Evolutionary conservation across 1,140 invertebrate genomes (phyloP).

Genomic region (Diachasmimorpha longicaudata): DNA sequence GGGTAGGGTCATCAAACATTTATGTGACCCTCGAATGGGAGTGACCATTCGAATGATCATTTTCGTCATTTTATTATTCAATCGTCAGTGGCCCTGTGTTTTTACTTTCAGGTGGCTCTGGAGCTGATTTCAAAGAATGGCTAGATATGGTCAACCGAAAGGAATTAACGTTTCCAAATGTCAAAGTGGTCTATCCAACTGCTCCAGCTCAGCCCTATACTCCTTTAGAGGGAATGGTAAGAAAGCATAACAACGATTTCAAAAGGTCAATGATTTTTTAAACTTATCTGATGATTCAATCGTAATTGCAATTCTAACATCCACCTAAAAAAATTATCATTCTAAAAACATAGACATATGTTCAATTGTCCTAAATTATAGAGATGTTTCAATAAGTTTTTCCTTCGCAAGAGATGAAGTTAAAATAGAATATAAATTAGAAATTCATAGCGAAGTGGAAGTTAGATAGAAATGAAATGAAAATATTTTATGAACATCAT

Average conservation of each 20-base stretch:
- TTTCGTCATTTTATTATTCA: no score
- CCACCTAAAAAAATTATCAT: no score
- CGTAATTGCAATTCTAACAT: no score
- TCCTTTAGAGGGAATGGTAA: slow-evolving; percentile 67
- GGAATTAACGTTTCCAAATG: slow-evolving; percentile 70
- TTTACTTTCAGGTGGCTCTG: slow-evolving; percentile 67
- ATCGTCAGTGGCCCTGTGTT: not conserved
- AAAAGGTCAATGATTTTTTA: not conserved
- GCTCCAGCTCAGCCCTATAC: slow-evolving; percentile 74
- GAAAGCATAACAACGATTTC: slow-evolving; percentile 24
- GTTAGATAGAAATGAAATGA: not conserved
- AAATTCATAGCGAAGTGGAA: not conserved
- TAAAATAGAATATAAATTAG: no score
- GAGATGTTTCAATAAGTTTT: no score
- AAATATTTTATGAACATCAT: no score
- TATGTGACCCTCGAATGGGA: no score
- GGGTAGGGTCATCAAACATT: not conserved
- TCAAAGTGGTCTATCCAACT: slow-evolving; percentile 75
- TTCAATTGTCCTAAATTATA: no score
- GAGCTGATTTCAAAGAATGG: slow-evolving; percentile 69
- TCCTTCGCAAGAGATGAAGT: no score
- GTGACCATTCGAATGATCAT: not conserved
- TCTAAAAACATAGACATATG: no score
- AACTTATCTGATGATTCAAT: no score
- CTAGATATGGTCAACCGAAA: slow-evolving; percentile 66